phyloP scores from a whole-genome alignment of 2,797 vertebrate species.

The Anguilla marmorata region DNA sequence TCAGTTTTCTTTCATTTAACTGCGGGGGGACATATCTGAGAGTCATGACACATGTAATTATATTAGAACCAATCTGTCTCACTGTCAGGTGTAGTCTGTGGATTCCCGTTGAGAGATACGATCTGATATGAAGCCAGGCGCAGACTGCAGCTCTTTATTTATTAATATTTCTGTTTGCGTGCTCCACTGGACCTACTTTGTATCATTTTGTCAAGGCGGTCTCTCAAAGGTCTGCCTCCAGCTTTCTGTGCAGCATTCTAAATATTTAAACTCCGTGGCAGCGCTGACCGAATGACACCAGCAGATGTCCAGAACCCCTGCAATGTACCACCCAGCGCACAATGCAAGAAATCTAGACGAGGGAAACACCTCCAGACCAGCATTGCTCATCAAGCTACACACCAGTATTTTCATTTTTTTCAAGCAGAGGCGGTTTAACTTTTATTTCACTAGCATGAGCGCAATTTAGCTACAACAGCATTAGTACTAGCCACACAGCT shows the following conservation, averaged over 20 bases:
- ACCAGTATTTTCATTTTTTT: not conserved
- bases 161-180: not conserved
- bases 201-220: not conserved
- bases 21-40: slow-evolving; percentile 15
- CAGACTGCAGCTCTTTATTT: slow-evolving; percentile 3
- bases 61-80: not conserved
- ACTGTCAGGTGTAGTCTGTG: slow-evolving; percentile 4
- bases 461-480: not conserved
- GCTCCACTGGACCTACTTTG: not conserved
- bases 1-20: slow-evolving; percentile 33
- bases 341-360: not conserved
- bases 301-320: not conserved
- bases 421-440: not conserved
- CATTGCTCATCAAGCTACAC: not conserved
- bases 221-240: not conserved
- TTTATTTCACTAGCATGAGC: not conserved
- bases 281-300: not conserved
- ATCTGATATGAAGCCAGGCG: not conserved
- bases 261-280: slow-evolving; percentile 13
- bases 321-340: not conserved
- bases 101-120: not conserved
- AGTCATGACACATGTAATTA: slow-evolving; percentile 34
- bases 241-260: not conserved
- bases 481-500: not conserved
- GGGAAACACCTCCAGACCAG: not conserved